Evolutionary conservation across 2,113 vertebrate genomes (phyloP).

Genomic region (Plestiodon gilberti): DNA sequence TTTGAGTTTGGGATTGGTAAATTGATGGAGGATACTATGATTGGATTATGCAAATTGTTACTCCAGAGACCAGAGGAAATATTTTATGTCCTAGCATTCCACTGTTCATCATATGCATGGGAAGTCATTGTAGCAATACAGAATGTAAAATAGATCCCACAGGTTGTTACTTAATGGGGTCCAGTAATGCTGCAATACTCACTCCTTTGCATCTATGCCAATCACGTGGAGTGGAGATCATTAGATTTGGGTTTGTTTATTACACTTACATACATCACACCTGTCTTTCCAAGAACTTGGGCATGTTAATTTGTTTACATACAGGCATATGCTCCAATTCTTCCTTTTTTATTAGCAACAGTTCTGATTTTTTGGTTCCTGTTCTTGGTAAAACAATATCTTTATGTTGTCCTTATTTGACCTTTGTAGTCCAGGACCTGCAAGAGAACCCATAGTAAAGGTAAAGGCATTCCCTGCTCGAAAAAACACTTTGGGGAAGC

Average conservation of each 20-base stretch:
- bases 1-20: neutral
- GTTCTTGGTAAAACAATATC: neutral
- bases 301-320: no score
- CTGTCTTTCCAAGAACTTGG: neutral
- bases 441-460: no score
- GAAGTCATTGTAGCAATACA: neutral
- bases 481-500: no score
- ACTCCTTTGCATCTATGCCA: neutral
- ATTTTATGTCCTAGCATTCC: neutral
- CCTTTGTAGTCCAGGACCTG: neutral
- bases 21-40: neutral
- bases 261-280: no score
- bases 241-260: neutral
- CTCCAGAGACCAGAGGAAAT: neutral
- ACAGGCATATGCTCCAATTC: neutral
- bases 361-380: neutral
- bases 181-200: neutral
- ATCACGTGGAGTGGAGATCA: neutral
- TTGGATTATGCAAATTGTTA: neutral
- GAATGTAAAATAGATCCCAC: neutral
- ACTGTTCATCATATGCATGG: neutral
- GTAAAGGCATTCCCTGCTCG: no score
- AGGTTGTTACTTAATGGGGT: neutral
- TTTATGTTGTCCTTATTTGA: neutral
- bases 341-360: neutral